Evolutionary conservation across 1,140 invertebrate species (phyloP).

Genomic region (Heterodera carotae): DNA sequence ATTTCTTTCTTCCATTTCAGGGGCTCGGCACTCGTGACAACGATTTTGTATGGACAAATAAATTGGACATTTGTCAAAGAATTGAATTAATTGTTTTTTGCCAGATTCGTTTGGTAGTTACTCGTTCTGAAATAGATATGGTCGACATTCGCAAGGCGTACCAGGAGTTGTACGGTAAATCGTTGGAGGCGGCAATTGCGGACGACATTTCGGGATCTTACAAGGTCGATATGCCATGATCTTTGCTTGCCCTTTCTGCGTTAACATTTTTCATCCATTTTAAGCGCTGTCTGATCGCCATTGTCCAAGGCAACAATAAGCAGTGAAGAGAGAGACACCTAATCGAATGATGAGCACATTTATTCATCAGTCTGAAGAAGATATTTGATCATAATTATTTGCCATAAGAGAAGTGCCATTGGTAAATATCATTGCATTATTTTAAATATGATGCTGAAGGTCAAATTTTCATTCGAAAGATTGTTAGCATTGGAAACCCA

Average conservation of each 20-base stretch:
- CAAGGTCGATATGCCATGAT: constrained; percentile 51
- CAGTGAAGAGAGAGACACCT: too few species aligned
- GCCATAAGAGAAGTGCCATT: too few species aligned
- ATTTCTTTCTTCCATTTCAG: constrained; percentile 49
- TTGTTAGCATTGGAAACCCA: constrained; percentile 39
- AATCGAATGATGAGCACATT: too few species aligned
- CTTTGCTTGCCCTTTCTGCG: too few species aligned
- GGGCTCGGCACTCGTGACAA: constrained; percentile 68
- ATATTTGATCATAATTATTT: too few species aligned
- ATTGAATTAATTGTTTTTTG: constrained; percentile 61
- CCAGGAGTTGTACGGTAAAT: constrained; percentile 65
- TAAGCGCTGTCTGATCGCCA: constrained; percentile 13
- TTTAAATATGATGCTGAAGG: too few species aligned
- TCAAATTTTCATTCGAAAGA: constrained; percentile 3
- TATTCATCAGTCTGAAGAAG: too few species aligned
- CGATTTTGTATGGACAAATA: constrained; percentile 52
- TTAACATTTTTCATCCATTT: background rate
- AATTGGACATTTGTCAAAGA: background rate
- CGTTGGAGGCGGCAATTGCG: constrained; percentile 66
- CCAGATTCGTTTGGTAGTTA: constrained; percentile 67
- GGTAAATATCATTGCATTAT: too few species aligned
- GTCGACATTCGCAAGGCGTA: constrained; percentile 69
- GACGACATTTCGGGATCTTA: constrained; percentile 63
- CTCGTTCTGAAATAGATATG: constrained; percentile 69
- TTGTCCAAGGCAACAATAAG: constrained; percentile 10